Conservation (phyloP, 2,888 invertebrate species). For the Xestobium rufovillosum region DNA sequence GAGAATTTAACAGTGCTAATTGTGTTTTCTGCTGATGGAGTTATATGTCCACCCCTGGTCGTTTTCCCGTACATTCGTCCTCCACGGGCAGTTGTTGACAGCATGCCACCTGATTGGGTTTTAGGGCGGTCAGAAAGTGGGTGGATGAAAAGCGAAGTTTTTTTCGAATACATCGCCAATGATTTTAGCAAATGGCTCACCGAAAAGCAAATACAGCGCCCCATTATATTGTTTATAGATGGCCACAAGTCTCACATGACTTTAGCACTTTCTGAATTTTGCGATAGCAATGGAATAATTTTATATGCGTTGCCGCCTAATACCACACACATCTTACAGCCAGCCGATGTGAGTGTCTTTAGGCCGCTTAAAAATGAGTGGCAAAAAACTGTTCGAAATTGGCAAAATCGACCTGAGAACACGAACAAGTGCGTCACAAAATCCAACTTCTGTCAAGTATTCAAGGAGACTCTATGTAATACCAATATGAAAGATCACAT, state of each 20-base stretch:
- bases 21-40: conserved; percentile 16
- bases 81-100: conserved; percentile 18
- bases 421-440: conserved; percentile 20
- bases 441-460: conserved; percentile 21
- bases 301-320: no score
- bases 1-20: conserved; percentile 20
- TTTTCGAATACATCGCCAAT: no score
- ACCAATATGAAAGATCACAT: conserved; percentile 13
- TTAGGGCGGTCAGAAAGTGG: no score
- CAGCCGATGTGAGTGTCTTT: conserved; percentile 27
- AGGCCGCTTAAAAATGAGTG: conserved; percentile 24
- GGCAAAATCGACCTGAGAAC: conserved; percentile 16
- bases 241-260: conserved; percentile 28
- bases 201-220: conserved; percentile 18
- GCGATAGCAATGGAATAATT: conserved; percentile 22
- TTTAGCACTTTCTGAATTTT: conserved; percentile 23
- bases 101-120: conserved; percentile 32
- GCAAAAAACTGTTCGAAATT: conserved; percentile 20
- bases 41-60: conserved; percentile 5
- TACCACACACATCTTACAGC: no score
- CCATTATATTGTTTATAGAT: conserved; percentile 26
- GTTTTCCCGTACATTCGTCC: conserved; percentile 20
- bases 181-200: conserved; percentile 24
- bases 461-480: conserved; percentile 17
- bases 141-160: no score